Evolutionary conservation across 2,888 invertebrate species (phyloP).

Genomic region (Tridacna crocea): DNA sequence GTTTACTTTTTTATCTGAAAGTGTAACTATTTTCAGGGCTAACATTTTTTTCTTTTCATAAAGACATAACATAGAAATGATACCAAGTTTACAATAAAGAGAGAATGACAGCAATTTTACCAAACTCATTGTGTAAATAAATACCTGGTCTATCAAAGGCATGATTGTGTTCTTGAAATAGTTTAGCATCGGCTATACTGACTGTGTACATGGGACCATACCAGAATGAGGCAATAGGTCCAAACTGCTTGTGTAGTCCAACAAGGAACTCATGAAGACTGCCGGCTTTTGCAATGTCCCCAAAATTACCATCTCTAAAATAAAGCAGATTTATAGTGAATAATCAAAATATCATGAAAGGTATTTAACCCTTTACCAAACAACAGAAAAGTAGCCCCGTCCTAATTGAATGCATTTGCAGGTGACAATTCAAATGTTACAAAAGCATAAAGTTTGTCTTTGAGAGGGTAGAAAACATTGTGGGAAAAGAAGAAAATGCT

Average conservation of each 20-base stretch:
- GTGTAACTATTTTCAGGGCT: too few species aligned
- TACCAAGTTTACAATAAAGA: too few species aligned
- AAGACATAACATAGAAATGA: too few species aligned
- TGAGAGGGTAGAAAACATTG: background rate
- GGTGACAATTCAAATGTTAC: background rate
- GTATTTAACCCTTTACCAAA: background rate
- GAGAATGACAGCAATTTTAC: too few species aligned
- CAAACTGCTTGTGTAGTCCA: slow-evolving; percentile 82
- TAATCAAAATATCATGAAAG: background rate
- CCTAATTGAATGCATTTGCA: background rate
- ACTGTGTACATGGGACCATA: slow-evolving; percentile 80
- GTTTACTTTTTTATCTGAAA: too few species aligned
- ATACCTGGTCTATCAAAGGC: slow-evolving; percentile 83
- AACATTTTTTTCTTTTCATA: too few species aligned
- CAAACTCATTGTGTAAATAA: too few species aligned
- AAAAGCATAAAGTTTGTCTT: background rate
- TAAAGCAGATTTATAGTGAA: background rate
- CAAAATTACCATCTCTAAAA: slow-evolving; percentile 83
- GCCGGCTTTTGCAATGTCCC: slow-evolving; percentile 83
- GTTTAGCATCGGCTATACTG: slow-evolving; percentile 83
- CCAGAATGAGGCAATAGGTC: slow-evolving; percentile 84
- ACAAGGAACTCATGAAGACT: slow-evolving; percentile 84
- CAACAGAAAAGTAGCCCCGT: background rate
- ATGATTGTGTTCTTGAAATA: slow-evolving; percentile 81
- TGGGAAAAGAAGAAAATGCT: slow-evolving; percentile 4